Conservation (phyloP, 2,797 vertebrate species). For the Pyrrhura leucotis region DNA sequence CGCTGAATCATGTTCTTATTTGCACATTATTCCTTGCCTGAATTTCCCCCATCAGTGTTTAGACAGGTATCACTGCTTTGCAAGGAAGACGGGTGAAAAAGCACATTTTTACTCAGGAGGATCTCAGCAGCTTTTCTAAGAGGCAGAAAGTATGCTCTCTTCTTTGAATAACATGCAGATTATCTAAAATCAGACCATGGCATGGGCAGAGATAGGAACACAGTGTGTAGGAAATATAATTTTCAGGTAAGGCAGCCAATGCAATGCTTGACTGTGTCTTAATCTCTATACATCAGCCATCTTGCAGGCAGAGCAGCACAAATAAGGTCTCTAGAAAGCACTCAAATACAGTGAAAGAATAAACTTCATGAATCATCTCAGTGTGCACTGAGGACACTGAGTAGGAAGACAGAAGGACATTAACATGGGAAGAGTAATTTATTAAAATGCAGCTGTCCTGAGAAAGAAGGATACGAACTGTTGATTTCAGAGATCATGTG, state of each 20-base stretch:
- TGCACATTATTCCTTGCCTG: background rate
- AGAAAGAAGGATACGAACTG: background rate
- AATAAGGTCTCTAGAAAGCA: constrained; percentile 15
- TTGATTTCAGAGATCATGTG: background rate
- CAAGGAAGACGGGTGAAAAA: background rate
- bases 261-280: accelerated
- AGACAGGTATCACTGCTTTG: background rate
- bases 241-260: background rate
- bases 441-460: background rate
- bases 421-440: background rate
- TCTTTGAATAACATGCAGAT: background rate
- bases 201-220: background rate
- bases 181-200: background rate
- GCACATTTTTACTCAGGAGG: background rate
- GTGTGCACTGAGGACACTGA: background rate
- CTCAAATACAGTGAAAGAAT: background rate
- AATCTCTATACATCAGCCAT: background rate
- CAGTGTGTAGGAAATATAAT: background rate
- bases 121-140: background rate
- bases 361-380: constrained; percentile 3
- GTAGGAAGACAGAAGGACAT: constrained; percentile 15
- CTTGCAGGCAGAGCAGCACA: background rate
- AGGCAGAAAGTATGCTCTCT: background rate
- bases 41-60: background rate
- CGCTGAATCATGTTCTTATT: background rate